Evolutionary conservation across 2,113 vertebrate genomes (phyloP).

Genomic region (Plecturocebus donacophilus): DNA sequence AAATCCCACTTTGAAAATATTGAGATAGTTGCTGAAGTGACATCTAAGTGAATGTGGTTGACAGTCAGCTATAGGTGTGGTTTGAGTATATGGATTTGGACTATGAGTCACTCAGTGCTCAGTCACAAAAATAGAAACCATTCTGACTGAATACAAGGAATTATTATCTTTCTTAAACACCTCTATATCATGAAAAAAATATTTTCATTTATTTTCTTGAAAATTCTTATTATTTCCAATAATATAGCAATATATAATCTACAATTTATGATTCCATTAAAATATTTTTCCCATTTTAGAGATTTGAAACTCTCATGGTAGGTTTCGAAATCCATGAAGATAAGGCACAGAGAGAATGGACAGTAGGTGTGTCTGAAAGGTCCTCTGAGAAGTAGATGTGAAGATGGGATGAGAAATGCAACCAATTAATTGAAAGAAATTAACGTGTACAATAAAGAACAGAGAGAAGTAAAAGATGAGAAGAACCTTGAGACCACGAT

Average conservation of each 20-base stretch:
- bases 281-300: not conserved
- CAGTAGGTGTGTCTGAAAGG: not conserved
- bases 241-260: not conserved
- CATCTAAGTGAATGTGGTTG: not conserved
- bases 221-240: not conserved
- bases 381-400: not conserved
- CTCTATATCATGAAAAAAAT: not conserved
- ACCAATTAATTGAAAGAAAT: too few relatives aligned
- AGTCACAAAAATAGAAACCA: not conserved
- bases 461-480: not conserved
- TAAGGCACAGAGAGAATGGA: not conserved
- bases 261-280: not conserved
- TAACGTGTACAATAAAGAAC: not conserved
- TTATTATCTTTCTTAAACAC: not conserved
- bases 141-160: not conserved
- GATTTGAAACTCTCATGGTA: not conserved
- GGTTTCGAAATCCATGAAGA: not conserved
- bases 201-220: not conserved
- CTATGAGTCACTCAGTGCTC: not conserved
- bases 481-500: not conserved
- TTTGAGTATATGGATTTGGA: not conserved
- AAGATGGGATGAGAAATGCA: not conserved
- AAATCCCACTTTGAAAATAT: not conserved
- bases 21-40: not conserved
- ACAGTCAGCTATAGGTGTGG: too few relatives aligned